phyloP scores from a whole-genome alignment of 1,140 invertebrate genomes.

The Heliconius hermathena region DNA sequence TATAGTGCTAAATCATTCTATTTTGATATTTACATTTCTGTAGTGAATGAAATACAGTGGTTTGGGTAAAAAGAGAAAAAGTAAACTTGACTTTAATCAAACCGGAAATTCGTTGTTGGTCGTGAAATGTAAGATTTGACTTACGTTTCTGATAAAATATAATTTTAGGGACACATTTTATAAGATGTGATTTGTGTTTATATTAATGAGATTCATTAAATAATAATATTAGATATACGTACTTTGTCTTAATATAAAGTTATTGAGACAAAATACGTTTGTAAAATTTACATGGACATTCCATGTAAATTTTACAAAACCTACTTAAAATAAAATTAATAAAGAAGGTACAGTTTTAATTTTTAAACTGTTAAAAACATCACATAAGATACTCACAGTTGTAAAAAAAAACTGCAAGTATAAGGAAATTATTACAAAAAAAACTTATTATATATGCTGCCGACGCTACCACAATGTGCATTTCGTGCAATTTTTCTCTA shows the following conservation, averaged over 20 bases:
- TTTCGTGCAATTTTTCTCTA: slow-evolving; percentile 78
- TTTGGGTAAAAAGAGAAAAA: not conserved
- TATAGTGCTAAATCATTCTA: not conserved
- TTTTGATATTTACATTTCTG: not conserved
- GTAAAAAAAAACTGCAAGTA: not conserved
- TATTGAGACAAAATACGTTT: not conserved
- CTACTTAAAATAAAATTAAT: no score
- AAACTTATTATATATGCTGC: slow-evolving; percentile 25
- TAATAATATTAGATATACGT: no score
- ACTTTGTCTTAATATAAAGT: no score
- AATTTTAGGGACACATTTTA: no score
- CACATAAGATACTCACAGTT: not conserved
- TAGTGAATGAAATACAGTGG: not conserved
- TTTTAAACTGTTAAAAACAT: not conserved
- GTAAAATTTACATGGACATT: no score
- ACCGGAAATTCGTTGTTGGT: not conserved
- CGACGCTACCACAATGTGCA: slow-evolving; percentile 60
- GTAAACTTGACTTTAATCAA: not conserved
- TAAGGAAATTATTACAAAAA: not conserved
- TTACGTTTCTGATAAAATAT: no score
- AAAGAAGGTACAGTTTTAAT: no score
- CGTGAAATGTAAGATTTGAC: no score
- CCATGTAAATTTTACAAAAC: not conserved
- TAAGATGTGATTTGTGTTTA: no score
- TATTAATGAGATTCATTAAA: no score